Evolutionary conservation across 2,113 vertebrate species (phyloP), one percentile per base, ranked within the genome.

Genomic region (Corythaixoides concolor): DNA sequence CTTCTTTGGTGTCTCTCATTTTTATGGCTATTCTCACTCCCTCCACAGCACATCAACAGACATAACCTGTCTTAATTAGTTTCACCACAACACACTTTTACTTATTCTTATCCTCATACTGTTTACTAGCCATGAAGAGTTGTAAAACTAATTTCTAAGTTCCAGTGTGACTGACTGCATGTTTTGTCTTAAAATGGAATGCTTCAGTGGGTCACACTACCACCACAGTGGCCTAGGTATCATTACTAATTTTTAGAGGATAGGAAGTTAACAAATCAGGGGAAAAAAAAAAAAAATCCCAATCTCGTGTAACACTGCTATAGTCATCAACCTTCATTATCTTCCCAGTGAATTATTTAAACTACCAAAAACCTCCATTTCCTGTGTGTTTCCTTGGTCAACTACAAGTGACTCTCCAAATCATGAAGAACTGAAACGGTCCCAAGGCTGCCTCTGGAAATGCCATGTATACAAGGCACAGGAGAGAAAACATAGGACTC

Each of bases 361-460:
- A 9, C 6, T 68, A 39, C 22, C 9, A 89, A 67, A 90, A 56
- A 50, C 17, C 32, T 21, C 68, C 4, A 8, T 74, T 77, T 66
- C 22, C 16, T 50, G 3, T 23, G 7, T 35, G 30, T 58, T 85
- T 83, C 28, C 32, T 41, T 47, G 4, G 19, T 52, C n/a, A 86
- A 62, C 21, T 33, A 27, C 12, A 89, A 74, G 8, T 7, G 12
- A 72, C 19, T n/a, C 11, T 67, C 20, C 1, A 0, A 91, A 91
- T 15, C 19, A 43, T 20, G 26, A 78, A 45, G 43, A 50, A 30
- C 15, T n/a, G 16, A 53, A 88, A 67, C 0, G 0, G 8, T 4
- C 28, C 4, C 9, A 52, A 53, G 9, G 21, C 13, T 56, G 10
- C 20, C 15, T 39, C 35, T 68, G 52, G 5, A 95, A 89, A 55